phyloP scores from a whole-genome alignment of 1,140 invertebrate species.

The Lycorma delicatula region DNA sequence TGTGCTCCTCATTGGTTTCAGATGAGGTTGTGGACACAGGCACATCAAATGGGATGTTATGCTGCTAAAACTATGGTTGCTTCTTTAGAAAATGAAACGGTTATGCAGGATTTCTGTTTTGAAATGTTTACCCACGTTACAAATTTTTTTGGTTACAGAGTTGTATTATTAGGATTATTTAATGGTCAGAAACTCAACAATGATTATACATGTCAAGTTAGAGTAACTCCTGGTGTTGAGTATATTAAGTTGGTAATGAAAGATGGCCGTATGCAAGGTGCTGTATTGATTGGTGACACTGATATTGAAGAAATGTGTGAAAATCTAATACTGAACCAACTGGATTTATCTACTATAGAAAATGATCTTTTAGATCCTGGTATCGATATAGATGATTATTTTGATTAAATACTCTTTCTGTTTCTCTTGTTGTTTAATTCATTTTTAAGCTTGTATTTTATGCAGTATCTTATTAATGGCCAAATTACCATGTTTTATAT shows the following conservation, averaged over 20 bases:
- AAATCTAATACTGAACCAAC: constrained; percentile 92
- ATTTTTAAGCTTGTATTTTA: too few relatives aligned
- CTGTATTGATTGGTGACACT: constrained; percentile 92
- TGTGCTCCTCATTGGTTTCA: constrained; percentile 84
- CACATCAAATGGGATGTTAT: constrained; percentile 92
- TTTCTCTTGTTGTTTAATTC: too few relatives aligned
- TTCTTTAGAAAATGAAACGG: constrained; percentile 48
- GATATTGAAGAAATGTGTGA: constrained; percentile 97
- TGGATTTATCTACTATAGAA: constrained; percentile 80
- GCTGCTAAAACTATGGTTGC: constrained; percentile 84
- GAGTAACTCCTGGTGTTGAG: constrained; percentile 74
- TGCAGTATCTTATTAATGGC: too few relatives aligned
- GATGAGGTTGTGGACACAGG: constrained; percentile 96
- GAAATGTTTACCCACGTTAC: constrained; percentile 97
- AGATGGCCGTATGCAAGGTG: constrained; percentile 81
- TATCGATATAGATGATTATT: constrained; percentile 98
- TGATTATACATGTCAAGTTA: constrained; percentile 79
- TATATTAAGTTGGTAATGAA: constrained; percentile 88
- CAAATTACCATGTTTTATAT: too few relatives aligned
- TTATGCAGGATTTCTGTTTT: constrained; percentile 88
- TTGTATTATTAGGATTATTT: constrained; percentile 85
- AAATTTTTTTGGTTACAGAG: constrained; percentile 89
- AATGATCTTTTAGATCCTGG: constrained; percentile 90
- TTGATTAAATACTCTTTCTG: too few relatives aligned
- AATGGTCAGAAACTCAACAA: constrained; percentile 83